Evolutionary conservation across 2,113 vertebrate species (phyloP).

Genomic region (Oceanites oceanicus): DNA sequence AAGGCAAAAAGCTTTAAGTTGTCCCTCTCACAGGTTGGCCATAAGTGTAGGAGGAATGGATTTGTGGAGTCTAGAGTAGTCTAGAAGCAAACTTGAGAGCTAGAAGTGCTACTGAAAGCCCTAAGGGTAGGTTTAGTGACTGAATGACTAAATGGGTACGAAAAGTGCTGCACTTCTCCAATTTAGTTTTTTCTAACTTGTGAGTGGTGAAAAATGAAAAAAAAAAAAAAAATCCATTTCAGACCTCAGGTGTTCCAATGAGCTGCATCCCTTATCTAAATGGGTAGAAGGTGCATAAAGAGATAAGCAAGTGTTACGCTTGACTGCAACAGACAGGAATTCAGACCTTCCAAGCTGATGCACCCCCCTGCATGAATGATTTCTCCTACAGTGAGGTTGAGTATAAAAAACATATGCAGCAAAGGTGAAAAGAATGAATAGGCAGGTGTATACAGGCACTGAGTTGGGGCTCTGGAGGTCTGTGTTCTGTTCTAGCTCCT

Average conservation of each 20-base stretch:
- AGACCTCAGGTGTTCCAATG: neutral
- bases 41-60: neutral
- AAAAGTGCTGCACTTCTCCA: neutral
- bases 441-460: neutral
- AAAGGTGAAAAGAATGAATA: neutral
- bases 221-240: neutral
- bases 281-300: neutral
- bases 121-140: neutral
- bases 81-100: neutral
- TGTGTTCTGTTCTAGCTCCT: neutral
- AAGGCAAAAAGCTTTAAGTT: neutral
- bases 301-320: neutral
- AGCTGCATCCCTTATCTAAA: neutral
- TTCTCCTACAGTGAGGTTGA: neutral
- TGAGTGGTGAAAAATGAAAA: neutral
- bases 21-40: neutral
- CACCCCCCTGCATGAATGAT: neutral
- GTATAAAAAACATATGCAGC: neutral
- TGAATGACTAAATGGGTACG: neutral
- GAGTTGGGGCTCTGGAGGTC: neutral
- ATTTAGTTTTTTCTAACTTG: too few species aligned
- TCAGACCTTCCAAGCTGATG: neutral
- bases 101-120: neutral
- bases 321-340: neutral
- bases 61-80: neutral